Conservation (phyloP, 2,113 vertebrate genomes). For the Campylomormyrus numenius region DNA sequence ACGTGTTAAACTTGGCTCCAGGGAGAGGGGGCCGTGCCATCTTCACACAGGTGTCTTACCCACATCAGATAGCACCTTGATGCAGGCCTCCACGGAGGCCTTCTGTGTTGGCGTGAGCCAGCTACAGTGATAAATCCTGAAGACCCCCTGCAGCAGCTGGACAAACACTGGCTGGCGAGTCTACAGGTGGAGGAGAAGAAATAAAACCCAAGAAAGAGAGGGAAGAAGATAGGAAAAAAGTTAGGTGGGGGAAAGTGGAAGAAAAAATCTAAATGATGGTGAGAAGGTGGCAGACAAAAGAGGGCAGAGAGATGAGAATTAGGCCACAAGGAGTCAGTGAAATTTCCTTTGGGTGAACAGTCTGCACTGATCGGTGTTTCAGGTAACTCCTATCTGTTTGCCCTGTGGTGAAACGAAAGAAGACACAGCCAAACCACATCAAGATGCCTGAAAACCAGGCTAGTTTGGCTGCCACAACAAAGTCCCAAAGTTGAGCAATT, state of each 20-base stretch:
- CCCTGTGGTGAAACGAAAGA: background rate
- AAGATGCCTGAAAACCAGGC: background rate
- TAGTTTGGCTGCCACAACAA: background rate
- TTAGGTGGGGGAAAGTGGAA: background rate
- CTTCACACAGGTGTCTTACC: slow-evolving; percentile 65
- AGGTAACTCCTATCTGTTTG: background rate
- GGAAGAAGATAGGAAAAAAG: background rate
- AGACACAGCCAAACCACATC: slow-evolving; percentile 1
- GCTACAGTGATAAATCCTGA: slow-evolving; percentile 92
- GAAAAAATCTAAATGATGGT: background rate
- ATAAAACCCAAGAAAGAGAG: background rate
- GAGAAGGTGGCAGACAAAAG: background rate
- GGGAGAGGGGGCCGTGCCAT: background rate
- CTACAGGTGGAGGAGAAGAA: slow-evolving; percentile 46
- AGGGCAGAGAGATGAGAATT: background rate
- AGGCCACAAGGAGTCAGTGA: background rate
- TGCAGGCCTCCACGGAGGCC: slow-evolving; percentile 91
- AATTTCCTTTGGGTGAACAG: background rate
- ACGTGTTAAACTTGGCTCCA: background rate
- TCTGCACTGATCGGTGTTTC: background rate
- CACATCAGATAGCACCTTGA: slow-evolving; percentile 94
- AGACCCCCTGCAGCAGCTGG: slow-evolving; percentile 90
- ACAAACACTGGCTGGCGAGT: slow-evolving; percentile 96
- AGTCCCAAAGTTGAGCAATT: background rate
- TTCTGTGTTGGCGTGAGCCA: slow-evolving; percentile 90